Evolutionary conservation across 1,140 invertebrate genomes (phyloP), one percentile per base, ranked within the genome.

Genomic region (Pseudomyrmex concolor): DNA sequence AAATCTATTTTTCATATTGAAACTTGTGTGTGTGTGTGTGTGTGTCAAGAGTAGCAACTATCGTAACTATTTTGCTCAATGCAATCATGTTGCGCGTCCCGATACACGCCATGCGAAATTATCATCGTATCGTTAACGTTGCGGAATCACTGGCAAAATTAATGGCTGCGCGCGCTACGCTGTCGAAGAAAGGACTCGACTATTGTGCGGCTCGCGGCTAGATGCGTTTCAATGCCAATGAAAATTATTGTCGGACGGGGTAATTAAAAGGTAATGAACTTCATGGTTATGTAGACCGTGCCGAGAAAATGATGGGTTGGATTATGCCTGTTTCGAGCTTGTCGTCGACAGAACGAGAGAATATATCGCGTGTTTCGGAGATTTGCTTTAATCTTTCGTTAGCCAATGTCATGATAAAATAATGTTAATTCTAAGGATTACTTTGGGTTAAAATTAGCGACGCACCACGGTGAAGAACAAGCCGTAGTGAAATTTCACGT

Each of bases 261-360:
- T 34, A 89, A 89, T 89, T 89, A 89, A 89, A 89, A 89, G 88
- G 72, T 89, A 89, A 89, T 86, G 87, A 88, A 85, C 86, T 89
- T 77, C 68, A 80, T 82, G 66, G 76, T 86, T 89, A 89, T 86
- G 88, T 72, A 89, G 82, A 89, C 86, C 73, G 67, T 50, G 66
- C 73, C 34, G 71, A 89, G 83, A 73, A 34, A 34, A 77, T 86
- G 76, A 88, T 85, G 84, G 57, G 22, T 9, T 34, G 34, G 9
- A 55, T 55, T 57, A 25, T 13, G 34, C 10, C 34, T 45, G 60
- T 67, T 74, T 63, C 15, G 71, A 74, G 22, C 43, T 64, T 64
- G 72, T 64, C 59, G n/a, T 66, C 12, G n/a, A 50, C 45, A 25
- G 12, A 60, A 48, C n/a, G 34, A 67, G 34, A 67, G n/a, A n/a